Conservation (phyloP, 2,888 invertebrate genomes). For the Meandrusa payeni region DNA sequence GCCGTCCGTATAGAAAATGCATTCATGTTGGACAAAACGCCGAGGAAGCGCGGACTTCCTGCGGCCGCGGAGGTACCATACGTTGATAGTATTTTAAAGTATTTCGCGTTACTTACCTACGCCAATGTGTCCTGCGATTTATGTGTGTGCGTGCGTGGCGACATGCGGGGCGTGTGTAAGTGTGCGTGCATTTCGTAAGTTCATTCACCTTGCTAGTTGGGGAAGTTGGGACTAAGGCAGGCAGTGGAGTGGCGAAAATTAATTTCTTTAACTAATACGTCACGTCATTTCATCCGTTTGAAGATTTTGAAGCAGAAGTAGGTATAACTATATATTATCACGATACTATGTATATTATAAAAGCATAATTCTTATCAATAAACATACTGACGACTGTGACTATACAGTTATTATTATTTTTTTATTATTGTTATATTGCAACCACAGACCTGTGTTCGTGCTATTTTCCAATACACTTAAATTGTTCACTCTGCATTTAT, state of each 20-base stretch:
- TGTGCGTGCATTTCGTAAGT: constrained; percentile 75
- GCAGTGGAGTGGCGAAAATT: constrained; percentile 45
- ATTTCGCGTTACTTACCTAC: constrained; percentile 56
- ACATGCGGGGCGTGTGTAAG: constrained; percentile 24
- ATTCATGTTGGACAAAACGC: constrained; percentile 3
- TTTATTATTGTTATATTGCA: too few species aligned
- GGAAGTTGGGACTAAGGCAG: constrained; percentile 65
- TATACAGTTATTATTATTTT: too few species aligned
- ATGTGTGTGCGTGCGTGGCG: constrained; percentile 36
- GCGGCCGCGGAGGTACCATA: constrained; percentile 7
- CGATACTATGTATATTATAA: too few species aligned
- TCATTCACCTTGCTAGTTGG: constrained; percentile 77
- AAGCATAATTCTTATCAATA: too few species aligned
- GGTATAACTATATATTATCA: too few species aligned
- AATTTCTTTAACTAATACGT: too few species aligned
- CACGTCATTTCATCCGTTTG: too few species aligned
- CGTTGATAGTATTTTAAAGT: constrained; percentile 24
- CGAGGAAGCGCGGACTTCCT: constrained; percentile 16
- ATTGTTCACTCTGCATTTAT: too few species aligned
- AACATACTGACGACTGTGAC: too few species aligned
- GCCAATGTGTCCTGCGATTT: constrained; percentile 56
- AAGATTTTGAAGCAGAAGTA: too few species aligned
- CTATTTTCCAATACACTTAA: too few species aligned
- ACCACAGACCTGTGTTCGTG: too few species aligned
- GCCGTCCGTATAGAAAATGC: neutral